phyloP scores from a whole-genome alignment of 53 echinoderm and acorn worm genomes.

The Actinopyga echinites region DNA sequence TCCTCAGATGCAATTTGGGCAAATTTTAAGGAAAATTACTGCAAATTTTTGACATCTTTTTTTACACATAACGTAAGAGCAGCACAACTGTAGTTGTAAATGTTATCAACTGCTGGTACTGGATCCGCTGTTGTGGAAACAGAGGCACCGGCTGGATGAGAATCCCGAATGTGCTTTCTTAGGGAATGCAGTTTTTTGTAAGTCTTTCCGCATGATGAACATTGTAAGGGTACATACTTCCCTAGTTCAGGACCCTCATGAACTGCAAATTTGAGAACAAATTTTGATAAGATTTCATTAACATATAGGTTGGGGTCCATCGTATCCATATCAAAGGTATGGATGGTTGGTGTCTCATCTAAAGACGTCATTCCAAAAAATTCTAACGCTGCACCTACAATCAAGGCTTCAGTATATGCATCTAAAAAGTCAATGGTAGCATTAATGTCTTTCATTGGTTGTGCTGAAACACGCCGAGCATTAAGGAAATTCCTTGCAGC shows the following conservation, averaged over 20 bases:
- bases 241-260: neutral
- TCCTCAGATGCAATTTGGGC: no score
- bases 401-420: slow-evolving; percentile 46
- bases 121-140: no score
- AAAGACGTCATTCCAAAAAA: neutral
- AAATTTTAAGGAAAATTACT: no score
- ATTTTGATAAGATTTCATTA: neutral
- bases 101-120: no score
- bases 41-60: no score
- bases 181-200: no score
- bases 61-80: no score
- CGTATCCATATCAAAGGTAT: neutral
- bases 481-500: slow-evolving; percentile 46
- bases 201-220: no score
- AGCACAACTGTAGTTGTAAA: no score
- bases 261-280: neutral
- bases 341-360: neutral
- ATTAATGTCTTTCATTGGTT: slow-evolving; percentile 54
- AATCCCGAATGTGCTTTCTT: no score
- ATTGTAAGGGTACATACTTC: no score
- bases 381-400: slow-evolving; percentile 38
- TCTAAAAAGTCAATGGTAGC: slow-evolving; percentile 44
- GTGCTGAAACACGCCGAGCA: slow-evolving; percentile 33
- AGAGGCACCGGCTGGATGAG: no score
- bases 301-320: neutral